A percentile compares a stretch with the other conserved stretches of the same genome.
phyloP scores from a whole-genome alignment of 2,113 vertebrate genomes.

The Verasper variegatus region DNA sequence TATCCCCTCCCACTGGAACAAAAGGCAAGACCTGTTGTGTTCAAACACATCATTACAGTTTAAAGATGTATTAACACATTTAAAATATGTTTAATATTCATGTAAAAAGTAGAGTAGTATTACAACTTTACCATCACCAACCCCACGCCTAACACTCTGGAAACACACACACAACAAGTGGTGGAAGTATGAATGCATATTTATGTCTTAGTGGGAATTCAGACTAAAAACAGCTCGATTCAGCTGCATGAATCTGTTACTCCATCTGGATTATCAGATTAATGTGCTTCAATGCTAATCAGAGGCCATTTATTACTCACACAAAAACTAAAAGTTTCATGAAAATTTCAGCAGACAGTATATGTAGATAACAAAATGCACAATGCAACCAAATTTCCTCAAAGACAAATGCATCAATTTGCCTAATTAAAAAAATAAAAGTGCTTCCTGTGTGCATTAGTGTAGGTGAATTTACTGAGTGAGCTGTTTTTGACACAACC shows the following conservation, averaged over 20 bases:
- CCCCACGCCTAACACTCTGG: too few relatives aligned
- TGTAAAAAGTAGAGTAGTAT: too few relatives aligned
- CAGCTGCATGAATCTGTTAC: neutral
- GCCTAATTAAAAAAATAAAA: neutral
- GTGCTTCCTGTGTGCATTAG: slow-evolving; percentile 20
- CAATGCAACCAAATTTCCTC: neutral
- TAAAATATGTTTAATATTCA: neutral
- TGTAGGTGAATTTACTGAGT: slow-evolving; percentile 73
- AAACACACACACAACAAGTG: too few relatives aligned
- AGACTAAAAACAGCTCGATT: neutral
- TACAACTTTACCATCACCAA: too few relatives aligned
- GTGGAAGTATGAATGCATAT: neutral
- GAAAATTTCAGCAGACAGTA: neutral
- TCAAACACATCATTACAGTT: neutral
- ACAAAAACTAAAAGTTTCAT: neutral
- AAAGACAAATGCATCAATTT: neutral
- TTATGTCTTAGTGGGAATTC: neutral
- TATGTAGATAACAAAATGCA: neutral
- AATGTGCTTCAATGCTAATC: neutral
- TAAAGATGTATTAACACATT: too few relatives aligned
- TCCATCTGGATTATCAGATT: neutral
- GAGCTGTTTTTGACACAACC: slow-evolving; percentile 74
- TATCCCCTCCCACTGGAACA: neutral
- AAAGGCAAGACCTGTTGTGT: neutral
- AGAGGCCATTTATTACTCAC: neutral